Evolutionary conservation across 2,888 invertebrate genomes (phyloP).

Genomic region (Colostygia pectinataria): DNA sequence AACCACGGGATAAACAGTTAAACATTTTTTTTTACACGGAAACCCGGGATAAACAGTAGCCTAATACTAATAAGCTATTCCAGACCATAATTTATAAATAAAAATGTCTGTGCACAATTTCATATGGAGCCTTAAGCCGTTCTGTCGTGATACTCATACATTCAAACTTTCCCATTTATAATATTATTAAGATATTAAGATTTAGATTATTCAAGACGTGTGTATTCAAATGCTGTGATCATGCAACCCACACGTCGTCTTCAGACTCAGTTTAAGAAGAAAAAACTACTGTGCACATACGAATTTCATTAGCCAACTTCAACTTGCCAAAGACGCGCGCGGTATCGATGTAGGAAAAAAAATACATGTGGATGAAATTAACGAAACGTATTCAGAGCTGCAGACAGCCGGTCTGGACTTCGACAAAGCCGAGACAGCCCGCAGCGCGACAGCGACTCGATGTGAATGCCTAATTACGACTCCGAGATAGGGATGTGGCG

Average conservation of each 20-base stretch:
- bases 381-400: slow-evolving; percentile 49
- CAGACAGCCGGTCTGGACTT: slow-evolving; percentile 70
- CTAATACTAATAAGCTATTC: too few relatives aligned
- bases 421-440: slow-evolving; percentile 71
- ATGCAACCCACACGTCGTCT: slow-evolving; percentile 11
- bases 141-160: too few relatives aligned
- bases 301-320: slow-evolving; percentile 32
- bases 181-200: too few relatives aligned
- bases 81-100: too few relatives aligned
- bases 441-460: slow-evolving; percentile 69
- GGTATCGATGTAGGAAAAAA: slow-evolving; percentile 35
- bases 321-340: slow-evolving; percentile 28
- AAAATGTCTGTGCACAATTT: too few relatives aligned
- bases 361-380: slow-evolving; percentile 49
- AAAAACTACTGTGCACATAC: slow-evolving; percentile 13
- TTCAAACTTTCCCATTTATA: too few relatives aligned
- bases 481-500: slow-evolving; percentile 21
- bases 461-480: slow-evolving; percentile 81
- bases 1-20: too few relatives aligned
- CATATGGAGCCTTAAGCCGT: too few relatives aligned
- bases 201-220: slow-evolving; percentile 4
- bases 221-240: slow-evolving; percentile 6
- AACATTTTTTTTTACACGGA: too few relatives aligned
- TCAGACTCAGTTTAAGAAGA: slow-evolving; percentile 17
- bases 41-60: too few relatives aligned